Evolutionary conservation across 2,113 vertebrate species (phyloP).

Genomic region (Pluvialis apricaria): DNA sequence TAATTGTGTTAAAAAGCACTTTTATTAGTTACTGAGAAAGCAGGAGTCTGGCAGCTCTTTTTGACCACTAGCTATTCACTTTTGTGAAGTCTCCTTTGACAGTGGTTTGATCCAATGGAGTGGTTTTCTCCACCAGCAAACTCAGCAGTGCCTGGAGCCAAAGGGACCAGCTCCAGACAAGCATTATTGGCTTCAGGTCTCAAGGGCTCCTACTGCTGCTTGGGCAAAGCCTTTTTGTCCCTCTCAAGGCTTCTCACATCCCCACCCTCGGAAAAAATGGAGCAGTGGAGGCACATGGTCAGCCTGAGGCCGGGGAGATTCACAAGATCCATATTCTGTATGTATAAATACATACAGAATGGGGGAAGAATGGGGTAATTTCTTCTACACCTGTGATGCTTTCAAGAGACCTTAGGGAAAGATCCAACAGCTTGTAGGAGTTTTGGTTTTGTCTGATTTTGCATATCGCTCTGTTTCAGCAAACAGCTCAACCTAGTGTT

Average conservation of each 20-base stretch:
- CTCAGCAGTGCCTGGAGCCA: conserved; percentile 51
- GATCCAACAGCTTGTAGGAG: background rate
- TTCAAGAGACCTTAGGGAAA: background rate
- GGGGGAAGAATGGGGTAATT: background rate
- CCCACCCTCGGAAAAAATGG: background rate
- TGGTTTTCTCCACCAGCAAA: conserved; percentile 48
- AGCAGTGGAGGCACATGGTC: background rate
- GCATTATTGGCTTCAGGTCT: conserved; percentile 7
- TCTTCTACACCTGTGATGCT: background rate
- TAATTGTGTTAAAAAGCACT: conserved; percentile 51
- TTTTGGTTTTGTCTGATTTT: background rate
- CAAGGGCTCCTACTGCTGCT: conserved; percentile 5
- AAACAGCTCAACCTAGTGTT: background rate
- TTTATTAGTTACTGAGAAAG: conserved; percentile 56
- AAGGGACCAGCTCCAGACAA: conserved; percentile 21
- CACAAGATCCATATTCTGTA: background rate
- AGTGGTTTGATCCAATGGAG: conserved; percentile 8
- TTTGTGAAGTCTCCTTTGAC: conserved; percentile 33
- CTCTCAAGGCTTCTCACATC: background rate
- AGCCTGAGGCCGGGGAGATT: background rate
- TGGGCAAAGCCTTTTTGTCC: conserved; percentile 5
- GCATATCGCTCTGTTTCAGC: background rate
- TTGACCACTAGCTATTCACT: conserved; percentile 40
- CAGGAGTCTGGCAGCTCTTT: conserved; percentile 40
- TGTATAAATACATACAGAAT: background rate